A percentile compares a stretch with the other conserved stretches of the same genome.
These are phyloP conservation scores for Spinibarbus caldwelli DNA, from an alignment of 2,797 vertebrate genomes.

Conservation along the genomic window DNA sequence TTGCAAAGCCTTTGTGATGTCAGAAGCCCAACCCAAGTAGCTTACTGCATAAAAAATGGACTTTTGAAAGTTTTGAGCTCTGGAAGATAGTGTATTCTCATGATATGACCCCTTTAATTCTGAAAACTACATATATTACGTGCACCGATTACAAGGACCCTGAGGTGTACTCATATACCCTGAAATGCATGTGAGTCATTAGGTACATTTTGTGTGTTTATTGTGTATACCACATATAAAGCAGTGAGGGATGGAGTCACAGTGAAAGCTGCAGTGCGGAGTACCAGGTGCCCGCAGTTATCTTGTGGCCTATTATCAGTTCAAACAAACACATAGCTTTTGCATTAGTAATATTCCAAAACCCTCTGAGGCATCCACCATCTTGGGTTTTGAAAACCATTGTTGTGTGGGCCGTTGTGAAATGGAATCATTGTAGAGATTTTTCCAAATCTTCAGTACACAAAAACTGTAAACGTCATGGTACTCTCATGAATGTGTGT, in stretches of 20 bases:
- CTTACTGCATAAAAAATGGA: too few relatives aligned
- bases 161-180: background rate
- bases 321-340: conserved; percentile 3
- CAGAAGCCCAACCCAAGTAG: background rate
- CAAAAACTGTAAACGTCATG: too few relatives aligned
- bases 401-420: background rate
- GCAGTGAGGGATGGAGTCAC: conserved; percentile 26
- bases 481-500: too few relatives aligned
- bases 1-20: background rate
- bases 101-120: conserved; percentile 6
- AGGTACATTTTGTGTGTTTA: conserved; percentile 15
- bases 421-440: background rate
- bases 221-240: background rate
- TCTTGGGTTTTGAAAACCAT: too few relatives aligned
- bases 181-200: conserved; percentile 2
- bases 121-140: conserved; percentile 10
- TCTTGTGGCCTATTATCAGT: conserved; percentile 28
- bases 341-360: conserved; percentile 14
- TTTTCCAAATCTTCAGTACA: too few relatives aligned
- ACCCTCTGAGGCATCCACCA: background rate
- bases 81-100: background rate
- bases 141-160: background rate
- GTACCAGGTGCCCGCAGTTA: conserved; percentile 34
- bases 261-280: conserved; percentile 40
- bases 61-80: background rate